Conservation (phyloP, 2,113 vertebrate species). For the Eleginops maclovinus region DNA sequence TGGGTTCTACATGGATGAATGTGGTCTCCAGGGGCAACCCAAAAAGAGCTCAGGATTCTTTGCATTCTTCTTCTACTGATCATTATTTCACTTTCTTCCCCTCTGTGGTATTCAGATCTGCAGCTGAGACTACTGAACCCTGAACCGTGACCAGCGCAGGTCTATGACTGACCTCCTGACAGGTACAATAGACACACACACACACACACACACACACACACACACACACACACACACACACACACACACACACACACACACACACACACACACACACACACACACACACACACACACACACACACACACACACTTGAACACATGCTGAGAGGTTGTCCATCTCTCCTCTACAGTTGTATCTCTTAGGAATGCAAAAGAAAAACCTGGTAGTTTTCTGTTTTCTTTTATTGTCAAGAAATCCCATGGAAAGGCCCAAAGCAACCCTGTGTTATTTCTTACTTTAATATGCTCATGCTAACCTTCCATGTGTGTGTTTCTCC, state of each 20-base stretch:
- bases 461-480: not conserved
- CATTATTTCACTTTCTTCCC: conserved; percentile 21
- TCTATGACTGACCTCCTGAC: conserved; percentile 66
- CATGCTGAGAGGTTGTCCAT: conserved; percentile 3
- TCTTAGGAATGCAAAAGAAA: conserved; percentile 4
- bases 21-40: conserved; percentile 56
- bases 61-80: conserved; percentile 63
- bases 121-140: conserved; percentile 62
- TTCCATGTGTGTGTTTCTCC: not conserved
- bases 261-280: no score
- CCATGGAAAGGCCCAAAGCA: not conserved
- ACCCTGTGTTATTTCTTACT: not conserved
- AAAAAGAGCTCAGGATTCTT: conserved; percentile 53
- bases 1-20: conserved; percentile 61
- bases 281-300: no score
- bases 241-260: not conserved
- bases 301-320: not conserved
- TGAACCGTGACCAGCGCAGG: conserved; percentile 58
- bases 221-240: not conserved
- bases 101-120: conserved; percentile 66
- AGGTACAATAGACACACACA: conserved; percentile 60
- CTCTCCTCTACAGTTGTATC: not conserved
- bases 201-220: not conserved
- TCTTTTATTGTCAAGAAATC: conserved; percentile 8
- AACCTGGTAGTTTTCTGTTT: not conserved